These are phyloP conservation scores for Nymphalis io DNA, from an alignment of 1,140 invertebrate genomes.

Conservation along the genomic window DNA sequence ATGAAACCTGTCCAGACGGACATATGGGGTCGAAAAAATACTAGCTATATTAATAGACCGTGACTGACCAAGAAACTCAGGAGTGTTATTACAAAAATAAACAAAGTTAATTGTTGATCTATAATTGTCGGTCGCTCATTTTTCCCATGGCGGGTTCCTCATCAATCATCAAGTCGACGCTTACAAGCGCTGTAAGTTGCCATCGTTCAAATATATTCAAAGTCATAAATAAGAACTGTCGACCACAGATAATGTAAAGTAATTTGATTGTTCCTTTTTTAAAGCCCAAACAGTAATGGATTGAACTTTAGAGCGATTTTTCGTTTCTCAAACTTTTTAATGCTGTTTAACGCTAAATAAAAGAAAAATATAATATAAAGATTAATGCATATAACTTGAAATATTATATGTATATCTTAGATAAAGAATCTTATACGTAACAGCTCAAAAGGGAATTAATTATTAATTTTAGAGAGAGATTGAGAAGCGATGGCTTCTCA, in stretches of 20 bases:
- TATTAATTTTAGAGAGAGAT: no score
- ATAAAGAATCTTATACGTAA: no score
- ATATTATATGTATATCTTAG: no score
- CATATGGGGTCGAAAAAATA: not conserved
- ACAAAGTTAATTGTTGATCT: slow-evolving; percentile 9
- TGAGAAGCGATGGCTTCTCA: no score
- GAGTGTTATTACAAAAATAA: slow-evolving; percentile 10
- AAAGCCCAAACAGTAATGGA: not conserved
- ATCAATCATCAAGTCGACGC: slow-evolving; percentile 4
- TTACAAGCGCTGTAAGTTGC: not conserved
- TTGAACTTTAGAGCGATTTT: no score
- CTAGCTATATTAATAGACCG: slow-evolving; percentile 6
- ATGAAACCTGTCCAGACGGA: not conserved
- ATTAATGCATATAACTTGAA: no score
- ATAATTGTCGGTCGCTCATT: slow-evolving; percentile 2
- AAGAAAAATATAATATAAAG: no score
- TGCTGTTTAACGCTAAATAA: no score
- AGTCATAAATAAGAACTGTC: slow-evolving; percentile 7
- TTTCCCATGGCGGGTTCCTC: slow-evolving; percentile 7
- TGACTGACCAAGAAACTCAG: not conserved
- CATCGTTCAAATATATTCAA: slow-evolving; percentile 9
- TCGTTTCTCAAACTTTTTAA: not conserved
- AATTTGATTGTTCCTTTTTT: slow-evolving; percentile 8
- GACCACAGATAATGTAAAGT: slow-evolving; percentile 4
- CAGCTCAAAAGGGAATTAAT: no score